Evolutionary conservation across 1,140 invertebrate species (phyloP).

Genomic region (Streblospio benedicti): DNA sequence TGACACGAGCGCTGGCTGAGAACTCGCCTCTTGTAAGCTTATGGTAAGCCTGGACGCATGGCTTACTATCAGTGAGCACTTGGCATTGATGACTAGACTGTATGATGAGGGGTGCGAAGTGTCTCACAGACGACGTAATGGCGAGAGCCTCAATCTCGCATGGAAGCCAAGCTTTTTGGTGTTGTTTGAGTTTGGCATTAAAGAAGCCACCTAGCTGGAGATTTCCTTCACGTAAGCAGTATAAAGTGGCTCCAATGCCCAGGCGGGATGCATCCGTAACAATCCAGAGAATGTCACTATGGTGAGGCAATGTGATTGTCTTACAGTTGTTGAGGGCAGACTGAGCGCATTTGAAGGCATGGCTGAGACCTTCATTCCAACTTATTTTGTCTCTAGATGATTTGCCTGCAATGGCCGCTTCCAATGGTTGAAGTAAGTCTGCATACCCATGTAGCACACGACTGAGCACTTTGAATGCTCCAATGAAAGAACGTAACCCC

Average conservation of each 20-base stretch:
- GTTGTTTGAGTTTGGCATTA: constrained; percentile 17
- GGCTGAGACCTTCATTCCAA: constrained; percentile 16
- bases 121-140: constrained; percentile 19
- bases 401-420: too few species aligned
- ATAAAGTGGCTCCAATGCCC: constrained; percentile 20
- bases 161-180: constrained; percentile 20
- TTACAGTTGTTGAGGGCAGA: too few species aligned
- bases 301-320: neutral
- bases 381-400: constrained; percentile 17
- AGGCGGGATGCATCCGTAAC: constrained; percentile 15
- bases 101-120: constrained; percentile 20
- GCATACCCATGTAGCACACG: too few species aligned
- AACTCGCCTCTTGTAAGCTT: constrained; percentile 24
- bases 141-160: constrained; percentile 23
- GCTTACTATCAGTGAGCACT: constrained; percentile 23
- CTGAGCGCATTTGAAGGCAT: constrained; percentile 4
- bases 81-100: constrained; percentile 13
- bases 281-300: neutral
- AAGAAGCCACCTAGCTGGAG: constrained; percentile 18
- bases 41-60: constrained; percentile 22
- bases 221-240: constrained; percentile 12
- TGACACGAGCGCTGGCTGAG: constrained; percentile 19
- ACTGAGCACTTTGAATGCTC: too few species aligned
- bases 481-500: neutral
- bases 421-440: too few species aligned